phyloP scores from a whole-genome alignment of 2,888 invertebrate genomes.

The Stegophylla sp. region DNA sequence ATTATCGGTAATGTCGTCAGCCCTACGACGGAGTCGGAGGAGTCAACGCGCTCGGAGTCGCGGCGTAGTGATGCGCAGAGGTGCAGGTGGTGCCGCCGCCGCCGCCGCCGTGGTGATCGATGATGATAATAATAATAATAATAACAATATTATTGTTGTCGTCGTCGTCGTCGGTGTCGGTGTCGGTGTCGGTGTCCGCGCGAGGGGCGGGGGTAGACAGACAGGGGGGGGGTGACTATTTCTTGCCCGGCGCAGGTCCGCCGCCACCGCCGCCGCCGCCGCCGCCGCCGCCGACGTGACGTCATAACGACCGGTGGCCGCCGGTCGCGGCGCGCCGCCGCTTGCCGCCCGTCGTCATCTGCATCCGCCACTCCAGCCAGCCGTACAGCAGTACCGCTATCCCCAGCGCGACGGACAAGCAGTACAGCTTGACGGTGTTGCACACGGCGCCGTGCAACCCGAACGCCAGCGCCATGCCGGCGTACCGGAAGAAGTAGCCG shows the following conservation, averaged over 20 bases:
- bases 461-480: constrained; percentile 70
- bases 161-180: neutral
- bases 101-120: too few species aligned
- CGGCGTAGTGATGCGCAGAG: too few species aligned
- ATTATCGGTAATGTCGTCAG: too few species aligned
- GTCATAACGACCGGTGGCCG: constrained; percentile 37
- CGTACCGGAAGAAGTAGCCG: constrained; percentile 68
- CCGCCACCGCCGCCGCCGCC: constrained; percentile 1
- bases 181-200: neutral
- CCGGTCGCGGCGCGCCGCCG: neutral
- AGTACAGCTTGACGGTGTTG: constrained; percentile 67
- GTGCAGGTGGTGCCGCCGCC: too few species aligned
- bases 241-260: neutral
- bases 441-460: constrained; percentile 71
- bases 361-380: constrained; percentile 66
- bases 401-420: constrained; percentile 67
- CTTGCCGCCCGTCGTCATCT: constrained; percentile 26
- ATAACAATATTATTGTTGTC: too few species aligned
- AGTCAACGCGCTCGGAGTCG: too few species aligned
- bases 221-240: neutral
- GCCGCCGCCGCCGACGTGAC: constrained; percentile 1
- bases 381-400: constrained; percentile 68
- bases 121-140: too few species aligned
- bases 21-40: too few species aligned
- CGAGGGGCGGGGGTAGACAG: neutral